Evolutionary conservation across 2,113 vertebrate species (phyloP).

Genomic region (Onychostruthus taczanowskii): DNA sequence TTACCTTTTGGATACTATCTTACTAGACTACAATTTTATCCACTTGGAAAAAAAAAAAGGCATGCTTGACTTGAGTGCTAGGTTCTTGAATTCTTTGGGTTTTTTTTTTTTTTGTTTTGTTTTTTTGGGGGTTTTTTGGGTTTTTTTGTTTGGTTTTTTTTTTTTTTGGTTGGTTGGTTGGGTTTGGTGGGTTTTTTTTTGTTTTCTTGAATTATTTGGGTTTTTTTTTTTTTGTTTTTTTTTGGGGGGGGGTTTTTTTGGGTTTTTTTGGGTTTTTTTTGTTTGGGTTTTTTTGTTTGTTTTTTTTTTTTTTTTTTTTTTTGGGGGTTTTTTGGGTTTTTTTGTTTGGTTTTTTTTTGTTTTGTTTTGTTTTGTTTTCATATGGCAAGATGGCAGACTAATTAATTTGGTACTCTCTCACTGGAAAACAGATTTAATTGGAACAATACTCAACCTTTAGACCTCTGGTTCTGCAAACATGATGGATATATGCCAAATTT

Average conservation of each 20-base stretch:
- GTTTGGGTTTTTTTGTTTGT: neutral
- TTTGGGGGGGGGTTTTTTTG: too few relatives aligned
- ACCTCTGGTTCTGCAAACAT: neutral
- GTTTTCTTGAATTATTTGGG: neutral
- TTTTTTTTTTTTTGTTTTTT: neutral
- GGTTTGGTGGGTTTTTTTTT: neutral
- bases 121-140: too few relatives aligned
- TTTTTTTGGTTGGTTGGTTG: too few relatives aligned
- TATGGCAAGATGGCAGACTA: neutral
- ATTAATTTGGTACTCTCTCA: neutral
- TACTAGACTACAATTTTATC: neutral
- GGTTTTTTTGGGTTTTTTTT: too few relatives aligned
- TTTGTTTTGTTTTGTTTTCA: neutral
- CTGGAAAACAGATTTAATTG: slow-evolving; percentile 2
- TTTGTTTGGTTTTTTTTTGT: neutral
- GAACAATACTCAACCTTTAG: neutral
- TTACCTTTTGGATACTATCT: neutral
- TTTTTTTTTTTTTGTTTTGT: neutral
- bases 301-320: neutral
- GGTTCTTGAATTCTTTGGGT: neutral
- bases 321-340: too few relatives aligned
- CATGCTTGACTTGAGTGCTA: neutral
- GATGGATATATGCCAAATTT: neutral
- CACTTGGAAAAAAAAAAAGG: neutral
- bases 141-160: too few relatives aligned